Evolutionary conservation across 2,797 vertebrate genomes (phyloP).

Genomic region (Paedocypris micromegethes): DNA sequence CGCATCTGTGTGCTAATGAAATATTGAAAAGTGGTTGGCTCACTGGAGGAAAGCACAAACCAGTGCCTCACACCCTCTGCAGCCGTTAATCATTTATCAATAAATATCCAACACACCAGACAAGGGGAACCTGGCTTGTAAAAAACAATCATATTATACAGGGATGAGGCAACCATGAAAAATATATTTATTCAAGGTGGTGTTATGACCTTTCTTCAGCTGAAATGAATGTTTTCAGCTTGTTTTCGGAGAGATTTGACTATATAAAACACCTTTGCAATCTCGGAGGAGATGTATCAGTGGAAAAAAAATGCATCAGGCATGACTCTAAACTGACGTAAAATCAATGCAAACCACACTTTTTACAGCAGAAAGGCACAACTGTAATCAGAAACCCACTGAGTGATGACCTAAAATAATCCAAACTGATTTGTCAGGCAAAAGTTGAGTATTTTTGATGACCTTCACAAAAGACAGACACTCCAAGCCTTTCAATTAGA

Average conservation of each 20-base stretch:
- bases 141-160: conserved; percentile 41
- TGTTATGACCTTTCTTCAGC: conserved; percentile 44
- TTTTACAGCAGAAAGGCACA: too few relatives aligned
- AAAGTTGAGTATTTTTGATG: conserved; percentile 32
- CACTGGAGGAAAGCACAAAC: conserved; percentile 64
- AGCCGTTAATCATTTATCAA: conserved; percentile 80
- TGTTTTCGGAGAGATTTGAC: conserved; percentile 30
- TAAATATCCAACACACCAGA: conserved; percentile 61
- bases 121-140: conserved; percentile 52
- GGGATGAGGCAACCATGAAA: conserved; percentile 49
- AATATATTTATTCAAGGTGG: conserved; percentile 43
- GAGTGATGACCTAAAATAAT: too few relatives aligned
- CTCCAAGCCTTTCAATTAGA: conserved; percentile 25
- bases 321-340: conserved; percentile 48
- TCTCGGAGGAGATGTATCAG: conserved; percentile 46
- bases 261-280: conserved; percentile 42
- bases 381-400: too few relatives aligned
- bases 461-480: conserved; percentile 47
- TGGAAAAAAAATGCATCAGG: conserved; percentile 55
- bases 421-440: conserved; percentile 11
- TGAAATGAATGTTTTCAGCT: conserved; percentile 16
- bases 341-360: too few relatives aligned
- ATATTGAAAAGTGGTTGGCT: conserved; percentile 75
- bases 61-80: conserved; percentile 69
- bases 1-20: conserved; percentile 78